Percentiles rank a stretch among this genome's conserved stretches.
Evolutionary conservation across 2,888 invertebrate genomes (phyloP).

Genomic region (Temnothorax rugatulus): DNA sequence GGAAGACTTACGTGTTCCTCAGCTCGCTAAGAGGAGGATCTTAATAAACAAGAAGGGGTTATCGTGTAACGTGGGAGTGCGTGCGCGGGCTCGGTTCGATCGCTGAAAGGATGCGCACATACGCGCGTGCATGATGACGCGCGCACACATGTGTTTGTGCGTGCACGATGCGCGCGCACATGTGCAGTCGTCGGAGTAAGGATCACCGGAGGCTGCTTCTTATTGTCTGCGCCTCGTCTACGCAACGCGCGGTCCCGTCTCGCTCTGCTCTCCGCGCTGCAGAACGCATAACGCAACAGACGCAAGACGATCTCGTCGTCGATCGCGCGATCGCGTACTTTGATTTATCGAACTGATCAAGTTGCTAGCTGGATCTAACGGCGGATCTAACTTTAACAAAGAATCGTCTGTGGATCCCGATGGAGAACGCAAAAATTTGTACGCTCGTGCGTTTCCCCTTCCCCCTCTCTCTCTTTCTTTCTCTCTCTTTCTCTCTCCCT

Average conservation of each 20-base stretch:
- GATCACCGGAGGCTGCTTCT: conserved; percentile 75
- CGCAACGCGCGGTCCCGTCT: conserved; percentile 54
- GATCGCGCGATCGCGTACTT: neutral
- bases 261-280: neutral
- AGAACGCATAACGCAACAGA: neutral
- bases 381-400: neutral
- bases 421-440: conserved; percentile 1
- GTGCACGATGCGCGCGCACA: conserved; percentile 40
- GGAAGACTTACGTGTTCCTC: neutral
- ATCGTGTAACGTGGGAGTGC: conserved; percentile 13
- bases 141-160: neutral
- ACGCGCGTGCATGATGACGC: conserved; percentile 1
- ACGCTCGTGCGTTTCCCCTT: neutral
- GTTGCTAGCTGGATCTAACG: neutral
- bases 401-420: neutral
- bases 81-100: conserved; percentile 25
- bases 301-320: neutral
- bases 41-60: conserved; percentile 40
- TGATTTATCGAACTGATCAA: neutral
- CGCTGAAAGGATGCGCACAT: conserved; percentile 23
- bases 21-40: neutral
- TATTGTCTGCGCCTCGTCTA: conserved; percentile 78
- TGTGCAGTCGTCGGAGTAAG: conserved; percentile 66
- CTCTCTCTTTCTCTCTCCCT: neutral
- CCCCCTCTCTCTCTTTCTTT: neutral